Base-by-base conservation (phyloP, 2,888 invertebrate species). In the Xestobium rufovillosum region DNA sequence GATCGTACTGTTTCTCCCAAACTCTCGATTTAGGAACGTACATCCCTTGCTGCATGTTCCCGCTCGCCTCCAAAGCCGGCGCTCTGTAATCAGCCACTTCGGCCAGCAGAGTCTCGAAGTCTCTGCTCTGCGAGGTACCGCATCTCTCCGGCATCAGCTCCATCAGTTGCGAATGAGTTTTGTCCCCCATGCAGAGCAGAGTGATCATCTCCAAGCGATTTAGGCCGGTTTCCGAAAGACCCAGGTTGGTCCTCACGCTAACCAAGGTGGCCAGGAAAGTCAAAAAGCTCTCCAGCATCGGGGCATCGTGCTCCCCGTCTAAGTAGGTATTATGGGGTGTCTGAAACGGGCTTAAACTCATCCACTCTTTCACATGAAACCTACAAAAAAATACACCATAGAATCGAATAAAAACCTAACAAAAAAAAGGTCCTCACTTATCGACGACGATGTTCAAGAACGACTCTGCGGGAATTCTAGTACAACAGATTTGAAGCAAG, bases 121-220 rank as follows among this genome's bases (percentile, higher is more conserved):
- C 89, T 55, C 84, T 76, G 30, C 85, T 86, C 61, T 87, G 87
- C 12, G 86, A 83, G 53, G 85, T 88, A n/a, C 92, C 92, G 46
- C 91, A 92, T 13, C 91, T 74, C 68, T 96, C 96, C 0, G 96
- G 96, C 87, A 97, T 90, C 39, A 89, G 70, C 65, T 96, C 96
- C 66, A 91, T 80, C 30, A 97, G 71, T 61, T 95, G 94, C 47
- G 91, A 92, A 69, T 96, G 95, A 0, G 95, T 95, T 65, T 91
- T 89, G 66, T 96, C 94, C 19, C 85, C 83, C 62, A 94, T 92
- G 49, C 94, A 91, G 31, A 97, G 69, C 32, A 95, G 69, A 1
- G 94, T 89, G 42, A 91, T 86, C 75, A 97, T 91, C 70, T 97
- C 96, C 45, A 91, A 70, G 23, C 88, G 76, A 14, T 66, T 66